These are phyloP conservation scores for Crambe crambe DNA, from an alignment of 37 sponge, comb jelly and placozoan genomes.

Conservation along the genomic window DNA sequence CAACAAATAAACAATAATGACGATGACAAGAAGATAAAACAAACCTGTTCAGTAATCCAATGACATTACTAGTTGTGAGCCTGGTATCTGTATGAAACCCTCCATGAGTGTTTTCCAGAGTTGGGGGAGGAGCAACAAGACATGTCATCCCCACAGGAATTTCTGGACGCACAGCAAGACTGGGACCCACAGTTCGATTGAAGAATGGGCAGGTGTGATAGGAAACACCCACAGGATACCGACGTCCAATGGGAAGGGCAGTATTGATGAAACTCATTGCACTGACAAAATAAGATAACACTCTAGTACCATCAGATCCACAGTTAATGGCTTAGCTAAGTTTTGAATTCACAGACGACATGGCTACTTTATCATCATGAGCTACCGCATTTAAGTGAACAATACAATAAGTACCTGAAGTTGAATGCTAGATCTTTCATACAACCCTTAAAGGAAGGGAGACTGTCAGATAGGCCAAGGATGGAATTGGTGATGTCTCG, in stretches of 20 bases:
- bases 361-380: too few species aligned
- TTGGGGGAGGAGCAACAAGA: background rate
- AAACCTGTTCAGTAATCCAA: conserved; percentile 22
- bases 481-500: background rate
- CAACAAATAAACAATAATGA: background rate
- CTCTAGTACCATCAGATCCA: too few species aligned
- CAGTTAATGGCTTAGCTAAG: too few species aligned
- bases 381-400: too few species aligned
- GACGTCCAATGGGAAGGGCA: background rate
- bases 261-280: conserved; percentile 36
- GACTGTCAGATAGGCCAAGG: background rate
- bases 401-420: too few species aligned
- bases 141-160: conserved; percentile 9
- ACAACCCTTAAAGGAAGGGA: conserved; percentile 29
- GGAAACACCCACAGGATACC: conserved; percentile 28
- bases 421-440: conserved; percentile 28
- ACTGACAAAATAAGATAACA: conserved; percentile 9
- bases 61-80: conserved; percentile 31
- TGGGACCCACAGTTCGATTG: background rate
- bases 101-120: conserved; percentile 21
- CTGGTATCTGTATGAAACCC: conserved; percentile 35
- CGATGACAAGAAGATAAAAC: background rate
- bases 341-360: too few species aligned
- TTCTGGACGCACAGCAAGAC: conserved; percentile 16
- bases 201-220: conserved; percentile 40